Evolutionary conservation across 2,797 vertebrate genomes (phyloP), one percentile per base, ranked within the genome.

Genomic region (Enteromius trimaculatus): DNA sequence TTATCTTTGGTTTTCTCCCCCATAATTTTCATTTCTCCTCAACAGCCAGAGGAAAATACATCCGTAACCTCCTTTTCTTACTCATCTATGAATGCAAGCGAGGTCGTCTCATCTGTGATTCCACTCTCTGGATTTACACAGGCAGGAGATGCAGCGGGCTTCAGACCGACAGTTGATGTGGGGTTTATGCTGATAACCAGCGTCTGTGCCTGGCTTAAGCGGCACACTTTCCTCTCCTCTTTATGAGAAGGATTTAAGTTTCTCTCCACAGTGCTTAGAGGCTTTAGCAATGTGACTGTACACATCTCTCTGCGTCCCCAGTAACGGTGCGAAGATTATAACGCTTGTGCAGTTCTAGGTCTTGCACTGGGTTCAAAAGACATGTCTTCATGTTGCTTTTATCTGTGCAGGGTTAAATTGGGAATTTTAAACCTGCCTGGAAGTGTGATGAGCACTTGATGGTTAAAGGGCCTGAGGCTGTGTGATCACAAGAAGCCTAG

Each of bases 181-280:
- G 76, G 84, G 81, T 86, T 88, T 82, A 77, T 77, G 39, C 68
- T 74, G 83, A 85, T 80, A 78, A 80, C 66, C 66, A 51, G 78
- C 60, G 51, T 65, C 78, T 81, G 80, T 66, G 55, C 49, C 11
- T 21, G 62, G 83, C 81, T 84, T 84, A 84, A 68, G 29, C 80
- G 3, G 55, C 66, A 55, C 49, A 74, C 76, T 80, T 84, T 85
- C 81, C 80, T 86, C 53, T 77, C 51, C 75, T 80, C 71, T 74
- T 79, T 71, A 64, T 75, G 72, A 80, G 16, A 34, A 60, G 81
- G 88, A 85, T 88, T 85, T 85, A 83, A 82, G 79, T 82, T 86
- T 65, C 29, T 23, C 75, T 86, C 51, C 37, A 34, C 44, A 76
- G 79, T 84, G 68, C 83, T 88, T 37, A 80, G 77, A 68, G 79